These are phyloP conservation scores for Zoanthus sansibaricus DNA, from an alignment of 92 coral and sea anemone genomes.

Conservation along the genomic window DNA sequence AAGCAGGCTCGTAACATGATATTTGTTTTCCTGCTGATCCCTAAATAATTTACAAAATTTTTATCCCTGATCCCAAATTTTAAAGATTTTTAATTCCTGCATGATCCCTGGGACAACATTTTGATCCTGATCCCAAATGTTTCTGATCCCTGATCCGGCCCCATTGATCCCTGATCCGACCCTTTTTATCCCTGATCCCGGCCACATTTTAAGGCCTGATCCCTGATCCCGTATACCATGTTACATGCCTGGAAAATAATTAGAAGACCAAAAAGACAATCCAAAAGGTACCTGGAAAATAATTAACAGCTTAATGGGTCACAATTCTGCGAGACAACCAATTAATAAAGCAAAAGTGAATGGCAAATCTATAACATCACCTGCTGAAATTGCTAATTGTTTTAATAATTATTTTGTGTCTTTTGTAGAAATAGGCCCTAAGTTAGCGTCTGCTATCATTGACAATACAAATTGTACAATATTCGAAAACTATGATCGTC, in stretches of 20 bases:
- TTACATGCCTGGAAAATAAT: not conserved
- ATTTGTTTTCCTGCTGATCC: too few relatives aligned
- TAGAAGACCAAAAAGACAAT: conserved; percentile 15
- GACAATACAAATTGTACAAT: not conserved
- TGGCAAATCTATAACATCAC: conserved; percentile 21
- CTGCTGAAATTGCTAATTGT: conserved; percentile 20
- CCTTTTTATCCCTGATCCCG: too few relatives aligned
- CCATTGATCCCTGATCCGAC: too few relatives aligned
- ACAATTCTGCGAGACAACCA: not conserved
- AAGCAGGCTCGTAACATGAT: too few relatives aligned
- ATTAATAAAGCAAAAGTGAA: conserved; percentile 2
- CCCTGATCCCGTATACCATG: too few relatives aligned
- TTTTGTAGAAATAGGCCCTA: conserved; percentile 13
- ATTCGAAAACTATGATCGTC: conserved; percentile 16
- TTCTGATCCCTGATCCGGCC: too few relatives aligned
- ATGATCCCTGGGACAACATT: too few relatives aligned
- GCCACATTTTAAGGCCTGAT: too few relatives aligned
- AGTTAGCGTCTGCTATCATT: conserved; percentile 11
- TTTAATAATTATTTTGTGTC: conserved; percentile 22
- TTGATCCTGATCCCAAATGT: too few relatives aligned
- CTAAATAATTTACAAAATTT: too few relatives aligned
- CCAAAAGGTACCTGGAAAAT: conserved; percentile 38
- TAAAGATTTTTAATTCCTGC: too few relatives aligned
- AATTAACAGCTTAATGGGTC: conserved; percentile 1
- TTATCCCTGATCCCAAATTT: too few relatives aligned